Evolutionary conservation across 2,888 invertebrate species (phyloP).

Genomic region (Coleophora flavipennella): DNA sequence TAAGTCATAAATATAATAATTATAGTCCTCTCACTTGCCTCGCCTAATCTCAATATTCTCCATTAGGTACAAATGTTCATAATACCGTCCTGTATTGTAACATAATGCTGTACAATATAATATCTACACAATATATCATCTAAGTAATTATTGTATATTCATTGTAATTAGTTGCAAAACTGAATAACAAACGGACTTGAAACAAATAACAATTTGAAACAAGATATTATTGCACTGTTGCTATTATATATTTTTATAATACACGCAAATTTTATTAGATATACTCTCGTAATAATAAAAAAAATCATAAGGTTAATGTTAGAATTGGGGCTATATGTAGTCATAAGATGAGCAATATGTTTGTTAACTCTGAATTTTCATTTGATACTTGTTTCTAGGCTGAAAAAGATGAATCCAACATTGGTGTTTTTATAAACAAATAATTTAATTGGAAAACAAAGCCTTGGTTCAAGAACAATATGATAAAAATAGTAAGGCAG

Average conservation of each 20-base stretch:
- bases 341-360: background rate
- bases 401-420: too few species aligned
- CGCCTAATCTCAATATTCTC: too few species aligned
- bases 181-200: too few species aligned
- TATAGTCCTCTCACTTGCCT: slow-evolving; percentile 60
- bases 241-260: too few species aligned
- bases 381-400: slow-evolving; percentile 3
- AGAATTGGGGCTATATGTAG: background rate
- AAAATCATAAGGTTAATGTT: too few species aligned
- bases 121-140: slow-evolving; percentile 48
- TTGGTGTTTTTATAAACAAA: too few species aligned
- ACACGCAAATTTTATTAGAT: too few species aligned
- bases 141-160: slow-evolving; percentile 37
- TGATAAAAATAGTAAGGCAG: slow-evolving; percentile 25
- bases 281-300: background rate
- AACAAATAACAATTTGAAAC: slow-evolving; percentile 11
- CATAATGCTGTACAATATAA: slow-evolving; percentile 55
- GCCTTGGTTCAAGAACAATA: slow-evolving; percentile 12
- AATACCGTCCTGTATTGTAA: slow-evolving; percentile 33
- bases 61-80: slow-evolving; percentile 45
- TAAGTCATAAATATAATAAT: slow-evolving; percentile 39
- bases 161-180: slow-evolving; percentile 23
- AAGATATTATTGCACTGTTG: slow-evolving; percentile 9
- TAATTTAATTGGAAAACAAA: too few species aligned
- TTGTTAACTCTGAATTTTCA: background rate